phyloP scores from a whole-genome alignment of 2,888 invertebrate genomes.

The Cantharis flavilabris region DNA sequence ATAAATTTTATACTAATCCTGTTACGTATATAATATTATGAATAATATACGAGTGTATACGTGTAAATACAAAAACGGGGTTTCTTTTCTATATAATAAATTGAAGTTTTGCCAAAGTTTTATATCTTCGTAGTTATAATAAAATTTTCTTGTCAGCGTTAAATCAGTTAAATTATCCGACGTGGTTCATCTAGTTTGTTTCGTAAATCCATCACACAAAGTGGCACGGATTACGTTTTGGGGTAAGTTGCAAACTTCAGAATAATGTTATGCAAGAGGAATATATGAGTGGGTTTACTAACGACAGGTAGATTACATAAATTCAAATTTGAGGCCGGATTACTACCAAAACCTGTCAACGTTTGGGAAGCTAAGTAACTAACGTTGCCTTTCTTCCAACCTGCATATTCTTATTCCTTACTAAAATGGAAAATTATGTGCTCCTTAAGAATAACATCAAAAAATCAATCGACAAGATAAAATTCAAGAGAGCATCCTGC shows the following conservation, averaged over 20 bases:
- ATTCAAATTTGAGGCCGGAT: constrained; percentile 9
- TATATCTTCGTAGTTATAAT: neutral
- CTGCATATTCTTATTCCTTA: neutral
- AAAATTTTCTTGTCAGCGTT: neutral
- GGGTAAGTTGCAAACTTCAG: constrained; percentile 3
- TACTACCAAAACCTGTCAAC: constrained; percentile 1
- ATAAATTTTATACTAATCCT: neutral
- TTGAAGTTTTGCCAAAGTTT: neutral
- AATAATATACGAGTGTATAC: neutral
- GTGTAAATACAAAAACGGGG: neutral
- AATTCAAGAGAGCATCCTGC: neutral
- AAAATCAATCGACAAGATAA: neutral
- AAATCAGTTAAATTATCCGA: neutral
- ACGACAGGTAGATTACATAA: constrained; percentile 11
- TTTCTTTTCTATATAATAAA: neutral
- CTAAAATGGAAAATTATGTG: neutral
- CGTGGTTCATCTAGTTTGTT: neutral
- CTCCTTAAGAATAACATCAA: neutral
- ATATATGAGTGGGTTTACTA: constrained; percentile 11
- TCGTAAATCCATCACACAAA: constrained; percentile 2
- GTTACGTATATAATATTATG: neutral
- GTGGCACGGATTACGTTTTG: neutral
- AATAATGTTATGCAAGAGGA: constrained; percentile 6
- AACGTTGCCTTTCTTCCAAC: neutral
- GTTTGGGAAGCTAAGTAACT: neutral